These are phyloP conservation scores for Scleropages formosus DNA, from an alignment of 2,797 vertebrate species.

Conservation along the genomic window DNA sequence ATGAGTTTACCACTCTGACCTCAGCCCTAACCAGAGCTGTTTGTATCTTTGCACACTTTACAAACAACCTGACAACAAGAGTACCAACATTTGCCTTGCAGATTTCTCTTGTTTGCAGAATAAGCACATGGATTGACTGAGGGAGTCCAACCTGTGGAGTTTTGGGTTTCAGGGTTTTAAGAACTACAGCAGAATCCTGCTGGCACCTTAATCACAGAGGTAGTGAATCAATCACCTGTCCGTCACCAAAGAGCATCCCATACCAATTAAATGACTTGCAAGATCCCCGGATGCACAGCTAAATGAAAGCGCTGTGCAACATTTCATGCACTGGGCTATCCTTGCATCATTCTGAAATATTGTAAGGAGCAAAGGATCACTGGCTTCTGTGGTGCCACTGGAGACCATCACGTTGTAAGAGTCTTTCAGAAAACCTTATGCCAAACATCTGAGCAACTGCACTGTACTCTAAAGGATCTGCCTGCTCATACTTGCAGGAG, in stretches of 20 bases:
- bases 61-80: slow-evolving; percentile 10
- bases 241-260: not conserved
- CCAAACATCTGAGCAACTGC: too few relatives aligned
- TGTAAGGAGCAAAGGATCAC: too few relatives aligned
- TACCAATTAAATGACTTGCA: slow-evolving; percentile 3
- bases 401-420: too few relatives aligned
- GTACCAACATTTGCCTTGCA: slow-evolving; percentile 15
- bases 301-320: not conserved
- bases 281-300: not conserved
- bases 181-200: slow-evolving; percentile 48
- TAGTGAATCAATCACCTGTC: slow-evolving; percentile 37
- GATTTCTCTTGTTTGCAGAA: slow-evolving; percentile 36
- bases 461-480: too few relatives aligned
- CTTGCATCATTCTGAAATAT: too few relatives aligned
- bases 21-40: not conserved
- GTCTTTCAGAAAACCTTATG: too few relatives aligned
- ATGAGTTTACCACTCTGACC: not conserved
- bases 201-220: slow-evolving; percentile 71
- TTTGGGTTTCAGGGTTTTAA: slow-evolving; percentile 19
- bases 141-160: not conserved
- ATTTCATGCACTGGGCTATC: too few relatives aligned
- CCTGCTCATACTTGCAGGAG: not conserved
- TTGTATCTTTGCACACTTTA: slow-evolving; percentile 11
- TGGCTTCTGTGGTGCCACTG: too few relatives aligned
- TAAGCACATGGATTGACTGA: slow-evolving; percentile 23